Percentiles rank a stretch among this genome's conserved stretches.
phyloP scores from a whole-genome alignment of 1,140 invertebrate species.

The Pantala flavescens region DNA sequence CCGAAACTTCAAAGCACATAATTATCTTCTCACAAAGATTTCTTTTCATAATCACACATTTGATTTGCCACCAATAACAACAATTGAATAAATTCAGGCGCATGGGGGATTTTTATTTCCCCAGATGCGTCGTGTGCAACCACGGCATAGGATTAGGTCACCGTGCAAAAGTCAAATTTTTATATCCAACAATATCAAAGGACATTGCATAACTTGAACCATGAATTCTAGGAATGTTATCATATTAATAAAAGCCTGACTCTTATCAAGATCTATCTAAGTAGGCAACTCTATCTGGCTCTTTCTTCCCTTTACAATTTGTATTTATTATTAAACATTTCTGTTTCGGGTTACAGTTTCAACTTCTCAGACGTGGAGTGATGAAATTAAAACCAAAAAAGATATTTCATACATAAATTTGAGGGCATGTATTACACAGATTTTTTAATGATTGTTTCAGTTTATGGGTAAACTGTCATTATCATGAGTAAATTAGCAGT shows the following conservation, averaged over 20 bases:
- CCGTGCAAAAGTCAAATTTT: background rate
- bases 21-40: too few relatives aligned
- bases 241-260: background rate
- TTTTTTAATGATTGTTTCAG: background rate
- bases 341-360: background rate
- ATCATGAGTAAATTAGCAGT: too few relatives aligned
- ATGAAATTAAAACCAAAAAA: background rate
- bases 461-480: background rate
- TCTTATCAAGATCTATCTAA: background rate
- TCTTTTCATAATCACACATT: too few relatives aligned
- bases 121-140: background rate
- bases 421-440: background rate
- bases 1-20: too few relatives aligned
- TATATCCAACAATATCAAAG: background rate
- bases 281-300: background rate
- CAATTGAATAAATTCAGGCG: too few relatives aligned
- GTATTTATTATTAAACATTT: background rate
- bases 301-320: background rate
- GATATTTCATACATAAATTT: background rate
- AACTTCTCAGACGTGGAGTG: background rate
- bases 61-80: too few relatives aligned
- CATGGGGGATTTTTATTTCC: background rate
- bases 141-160: background rate
- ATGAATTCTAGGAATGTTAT: background rate
- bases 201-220: background rate